Conservation (phyloP, 2,113 vertebrate genomes). For the Nesospiza acunhae region DNA sequence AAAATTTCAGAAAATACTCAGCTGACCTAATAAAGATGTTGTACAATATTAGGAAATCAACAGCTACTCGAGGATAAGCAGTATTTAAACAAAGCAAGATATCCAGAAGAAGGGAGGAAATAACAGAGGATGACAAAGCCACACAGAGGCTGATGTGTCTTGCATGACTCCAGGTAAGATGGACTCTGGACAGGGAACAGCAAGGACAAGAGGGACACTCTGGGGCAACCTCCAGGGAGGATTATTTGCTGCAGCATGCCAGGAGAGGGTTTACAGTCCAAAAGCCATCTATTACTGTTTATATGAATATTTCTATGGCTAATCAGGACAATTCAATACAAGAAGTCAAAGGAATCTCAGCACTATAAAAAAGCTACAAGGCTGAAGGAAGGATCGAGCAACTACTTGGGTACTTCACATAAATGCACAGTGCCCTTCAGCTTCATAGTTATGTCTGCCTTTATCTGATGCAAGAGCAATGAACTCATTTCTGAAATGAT, state of each 20-base stretch:
- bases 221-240: background rate
- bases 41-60: background rate
- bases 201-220: background rate
- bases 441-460: background rate
- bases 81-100: background rate
- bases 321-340: background rate
- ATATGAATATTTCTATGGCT: background rate
- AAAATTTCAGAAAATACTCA: background rate
- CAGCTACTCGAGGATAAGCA: background rate
- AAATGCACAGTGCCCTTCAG: background rate
- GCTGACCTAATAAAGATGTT: background rate
- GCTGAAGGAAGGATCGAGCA: background rate
- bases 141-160: accelerated
- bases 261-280: background rate
- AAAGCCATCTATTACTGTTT: background rate
- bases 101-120: background rate
- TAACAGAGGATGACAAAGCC: background rate
- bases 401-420: background rate
- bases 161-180: accelerated
- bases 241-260: background rate
- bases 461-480: background rate
- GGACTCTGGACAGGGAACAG: background rate
- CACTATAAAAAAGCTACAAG: background rate
- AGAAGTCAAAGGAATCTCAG: background rate
- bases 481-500: background rate